phyloP scores from a whole-genome alignment of 1,140 invertebrate genomes.

The Musca domestica region DNA sequence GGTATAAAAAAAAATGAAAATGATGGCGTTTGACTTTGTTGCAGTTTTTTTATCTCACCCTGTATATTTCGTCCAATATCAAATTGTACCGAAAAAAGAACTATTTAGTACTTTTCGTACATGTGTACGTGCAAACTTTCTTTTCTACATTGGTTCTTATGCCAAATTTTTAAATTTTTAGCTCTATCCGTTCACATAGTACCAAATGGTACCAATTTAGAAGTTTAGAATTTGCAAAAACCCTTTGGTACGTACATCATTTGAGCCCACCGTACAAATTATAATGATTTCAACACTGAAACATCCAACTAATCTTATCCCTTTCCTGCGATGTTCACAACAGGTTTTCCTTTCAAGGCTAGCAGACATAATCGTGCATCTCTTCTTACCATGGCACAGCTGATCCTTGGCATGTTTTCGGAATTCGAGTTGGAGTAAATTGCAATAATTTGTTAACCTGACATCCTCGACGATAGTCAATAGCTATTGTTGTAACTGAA shows the following conservation, averaged over 20 bases:
- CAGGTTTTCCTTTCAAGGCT: not conserved
- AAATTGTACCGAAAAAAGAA: no score
- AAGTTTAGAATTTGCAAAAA: no score
- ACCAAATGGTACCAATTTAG: no score
- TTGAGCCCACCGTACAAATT: no score
- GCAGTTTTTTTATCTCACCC: not conserved
- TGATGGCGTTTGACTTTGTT: no score
- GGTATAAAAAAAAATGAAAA: no score
- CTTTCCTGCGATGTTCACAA: not conserved
- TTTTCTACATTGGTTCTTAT: no score
- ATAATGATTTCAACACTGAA: not conserved
- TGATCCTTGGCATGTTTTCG: slow-evolving; percentile 12
- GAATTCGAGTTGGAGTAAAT: slow-evolving; percentile 22
- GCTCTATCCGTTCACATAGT: no score
- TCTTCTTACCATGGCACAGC: not conserved
- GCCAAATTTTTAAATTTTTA: no score
- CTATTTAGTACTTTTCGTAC: no score
- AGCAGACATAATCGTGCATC: not conserved
- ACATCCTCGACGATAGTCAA: slow-evolving; percentile 17
- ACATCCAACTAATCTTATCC: slow-evolving; percentile 11
- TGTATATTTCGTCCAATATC: not conserved
- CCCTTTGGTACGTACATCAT: no score
- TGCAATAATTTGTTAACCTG: slow-evolving; percentile 28
- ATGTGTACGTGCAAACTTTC: no score
- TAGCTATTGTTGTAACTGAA: not conserved